Base-by-base conservation (phyloP, 35 echinoderm and acorn worm species). In the Chiridota heheva region DNA sequence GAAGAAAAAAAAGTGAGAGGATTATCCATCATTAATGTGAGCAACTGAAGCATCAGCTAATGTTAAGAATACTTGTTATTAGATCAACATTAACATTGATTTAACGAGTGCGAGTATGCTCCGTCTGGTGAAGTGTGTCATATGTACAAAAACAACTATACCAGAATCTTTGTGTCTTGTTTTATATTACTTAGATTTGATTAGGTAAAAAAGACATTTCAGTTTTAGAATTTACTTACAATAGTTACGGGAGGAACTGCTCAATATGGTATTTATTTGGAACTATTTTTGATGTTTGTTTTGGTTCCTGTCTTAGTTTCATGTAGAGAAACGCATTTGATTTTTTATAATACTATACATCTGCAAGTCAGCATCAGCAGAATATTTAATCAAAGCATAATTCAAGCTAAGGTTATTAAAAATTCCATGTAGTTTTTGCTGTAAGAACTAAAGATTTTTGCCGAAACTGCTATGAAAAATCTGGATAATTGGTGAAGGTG, bases 301-400 rank as follows among this genome's bases (percentile, higher is more conserved):
- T 17, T 3, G 26, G 33, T 25, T 43, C 8, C 29, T 12, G 37
- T 42, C 68, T 71, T 71, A 26, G 20, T 13, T 71, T 26, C 34
- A 55, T 22, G 22, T 42, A 36, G 22, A 71, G 68, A 42, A 42
- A 71, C 36, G 27, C 25, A 6, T 26, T 29, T 25, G 26, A 76
- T 29, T 53, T 34, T 24, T 5, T 51, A 51, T 49, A 76, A 76
- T 53, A 53, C 72, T 76, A 49, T 43, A 76, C 44, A 30, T 49
- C 27, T 49, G 57, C 30, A 5, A 49, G 4, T 12, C 28, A 71
- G 44, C n/a, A 6, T 53, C 31, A 76, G 22, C 10, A 12, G 33
- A 53, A 53, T 76, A 43, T 76, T 49, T 30, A 17, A 4, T 36
- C 25, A 76, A 75, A 3, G 13, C 5, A 4, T 26, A 51, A 4